Evolutionary conservation across 2,888 invertebrate genomes (phyloP), one percentile per base, ranked within the genome.

Genomic region (Orthonychiurus folsomi): DNA sequence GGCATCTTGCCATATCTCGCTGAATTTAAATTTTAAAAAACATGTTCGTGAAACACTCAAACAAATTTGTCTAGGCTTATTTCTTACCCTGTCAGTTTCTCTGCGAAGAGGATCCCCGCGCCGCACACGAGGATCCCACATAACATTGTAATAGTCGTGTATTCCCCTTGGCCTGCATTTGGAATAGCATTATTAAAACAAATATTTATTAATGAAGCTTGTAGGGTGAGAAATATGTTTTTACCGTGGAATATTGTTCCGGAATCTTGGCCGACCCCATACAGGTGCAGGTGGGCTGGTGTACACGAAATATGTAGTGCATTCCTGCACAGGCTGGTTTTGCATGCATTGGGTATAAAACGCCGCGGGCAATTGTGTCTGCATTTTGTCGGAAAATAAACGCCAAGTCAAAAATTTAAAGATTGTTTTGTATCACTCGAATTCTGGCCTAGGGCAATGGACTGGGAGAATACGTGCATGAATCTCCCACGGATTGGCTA

Each of bases 71-170:
- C 12, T 23, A 21, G 52, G 52, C 21, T 21, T 12, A 24, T 9
- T 20, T 50, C 21, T 23, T 5, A 59, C 59, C 59, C 50, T 59
- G 12, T 50, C 37, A 18, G 48, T 3, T 23, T 2, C 20, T n/a
- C n/a, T 56, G 2, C 59, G 48, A 3, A 50, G 24, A 3, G 59
- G 56, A 56, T 50, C 59, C 18, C 65, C 65, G 1, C 63, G 60
- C 50, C 60, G 63, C 23, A 65, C 58, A 52, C 59, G 65, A 54
- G 65, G 65, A 48, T 65, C 65, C 65, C 65, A 65, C 65, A 65
- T 65, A 3, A 65, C 18, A 57, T 65, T 65, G 61, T 63, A 63
- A 50, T 60, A 65, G 28, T 63, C 63, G 47, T 60, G 63, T 21
- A 56, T 58, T 1, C 63, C 65, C 3, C 63, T 24, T 12, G 63